Conservation (phyloP, 2,888 invertebrate genomes). For the Perdita meconis region DNA sequence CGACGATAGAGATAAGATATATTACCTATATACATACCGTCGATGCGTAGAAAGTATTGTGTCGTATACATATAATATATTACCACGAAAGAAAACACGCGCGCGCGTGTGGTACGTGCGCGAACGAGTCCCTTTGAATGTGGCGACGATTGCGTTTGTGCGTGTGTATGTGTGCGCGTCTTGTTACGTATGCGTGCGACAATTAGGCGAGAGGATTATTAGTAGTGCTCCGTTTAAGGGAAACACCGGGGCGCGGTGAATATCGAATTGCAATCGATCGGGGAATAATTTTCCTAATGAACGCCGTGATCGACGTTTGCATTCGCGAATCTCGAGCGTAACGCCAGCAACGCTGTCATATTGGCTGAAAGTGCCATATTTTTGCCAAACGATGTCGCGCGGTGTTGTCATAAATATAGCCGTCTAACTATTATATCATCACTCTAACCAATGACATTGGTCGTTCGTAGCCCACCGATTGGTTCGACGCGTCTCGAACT, state of each 20-base stretch:
- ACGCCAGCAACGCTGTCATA: neutral
- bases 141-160: no score
- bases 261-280: slow-evolving; percentile 24
- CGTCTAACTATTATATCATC: no score
- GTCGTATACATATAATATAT: slow-evolving; percentile 42
- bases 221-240: slow-evolving; percentile 65
- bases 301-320: no score
- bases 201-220: slow-evolving; percentile 53
- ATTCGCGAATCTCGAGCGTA: slow-evolving; percentile 1
- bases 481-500: no score
- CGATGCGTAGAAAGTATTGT: slow-evolving; percentile 69
- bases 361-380: neutral
- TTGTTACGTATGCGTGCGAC: slow-evolving; percentile 23
- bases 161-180: slow-evolving; percentile 24
- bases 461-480: no score
- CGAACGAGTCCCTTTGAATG: slow-evolving; percentile 33
- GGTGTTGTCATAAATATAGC: no score
- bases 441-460: no score
- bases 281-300: slow-evolving; percentile 1
- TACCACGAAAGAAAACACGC: slow-evolving; percentile 23
- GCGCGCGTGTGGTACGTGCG: slow-evolving; percentile 33
- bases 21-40: slow-evolving; percentile 66
- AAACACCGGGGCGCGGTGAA: slow-evolving; percentile 36
- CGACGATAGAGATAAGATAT: slow-evolving; percentile 58
- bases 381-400: neutral